Conservation (phyloP, 2,797 vertebrate species). For the Malacoctenus gilli region DNA sequence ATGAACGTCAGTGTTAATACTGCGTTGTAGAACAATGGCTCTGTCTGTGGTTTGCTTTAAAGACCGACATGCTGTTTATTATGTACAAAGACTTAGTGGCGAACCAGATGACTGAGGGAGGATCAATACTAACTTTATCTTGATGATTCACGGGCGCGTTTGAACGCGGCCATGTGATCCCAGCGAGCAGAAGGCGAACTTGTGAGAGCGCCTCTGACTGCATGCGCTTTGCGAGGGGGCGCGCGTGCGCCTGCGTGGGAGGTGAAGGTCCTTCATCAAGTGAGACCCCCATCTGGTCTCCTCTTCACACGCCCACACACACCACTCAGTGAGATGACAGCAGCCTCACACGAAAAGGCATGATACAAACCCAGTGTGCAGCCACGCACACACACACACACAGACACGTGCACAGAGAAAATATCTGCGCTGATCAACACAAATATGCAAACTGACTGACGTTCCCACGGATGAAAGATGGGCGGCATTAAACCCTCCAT, state of each 20-base stretch:
- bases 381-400: slow-evolving; percentile 1
- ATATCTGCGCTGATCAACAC: background rate
- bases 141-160: slow-evolving; percentile 50
- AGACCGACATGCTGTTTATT: too few species aligned
- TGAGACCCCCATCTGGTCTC: slow-evolving; percentile 69
- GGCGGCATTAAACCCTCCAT: too few species aligned
- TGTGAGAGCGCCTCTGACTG: slow-evolving; percentile 25
- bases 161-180: slow-evolving; percentile 62
- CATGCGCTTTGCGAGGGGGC: slow-evolving; percentile 4
- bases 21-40: slow-evolving; percentile 17
- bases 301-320: slow-evolving; percentile 66
- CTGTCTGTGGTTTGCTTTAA: slow-evolving; percentile 7
- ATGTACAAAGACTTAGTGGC: slow-evolving; percentile 24
- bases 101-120: slow-evolving; percentile 42
- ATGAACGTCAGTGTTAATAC: background rate
- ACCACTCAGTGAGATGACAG: slow-evolving; percentile 66
- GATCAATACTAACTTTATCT: slow-evolving; percentile 55
- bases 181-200: slow-evolving; percentile 33
- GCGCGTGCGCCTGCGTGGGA: slow-evolving; percentile 34
- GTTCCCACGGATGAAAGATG: slow-evolving; percentile 1
- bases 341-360: slow-evolving; percentile 42
- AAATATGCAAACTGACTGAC: background rate
- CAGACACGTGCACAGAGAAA: background rate
- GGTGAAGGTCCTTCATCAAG: slow-evolving; percentile 68
- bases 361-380: slow-evolving; percentile 30